These are phyloP conservation scores for Charadrius vociferus DNA, from an alignment of 2,113 vertebrate genomes.

Conservation along the genomic window DNA sequence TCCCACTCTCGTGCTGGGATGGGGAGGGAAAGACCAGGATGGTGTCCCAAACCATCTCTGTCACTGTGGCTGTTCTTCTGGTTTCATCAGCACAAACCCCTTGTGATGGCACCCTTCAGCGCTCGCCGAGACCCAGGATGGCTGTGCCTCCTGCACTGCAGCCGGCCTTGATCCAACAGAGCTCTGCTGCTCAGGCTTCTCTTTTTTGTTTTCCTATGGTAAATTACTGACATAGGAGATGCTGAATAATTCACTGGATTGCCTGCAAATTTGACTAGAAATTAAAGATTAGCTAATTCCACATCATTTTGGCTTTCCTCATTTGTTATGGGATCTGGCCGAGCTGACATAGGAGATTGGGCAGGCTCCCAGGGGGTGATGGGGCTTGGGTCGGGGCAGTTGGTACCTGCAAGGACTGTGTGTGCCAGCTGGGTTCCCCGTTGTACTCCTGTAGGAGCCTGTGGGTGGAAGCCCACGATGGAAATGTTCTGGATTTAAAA, in stretches of 20 bases:
- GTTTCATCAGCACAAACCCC: neutral
- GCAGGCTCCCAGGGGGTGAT: neutral
- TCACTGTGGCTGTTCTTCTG: neutral
- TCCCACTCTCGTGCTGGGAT: neutral
- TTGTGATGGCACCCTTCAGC: neutral
- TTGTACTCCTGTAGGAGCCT: neutral
- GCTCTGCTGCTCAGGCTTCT: neutral
- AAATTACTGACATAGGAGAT: neutral
- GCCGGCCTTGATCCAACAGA: neutral
- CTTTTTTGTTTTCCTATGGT: neutral
- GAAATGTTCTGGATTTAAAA: neutral
- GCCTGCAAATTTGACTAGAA: neutral
- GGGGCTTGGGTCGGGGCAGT: neutral
- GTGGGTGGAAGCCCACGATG: neutral
- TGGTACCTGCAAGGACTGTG: neutral
- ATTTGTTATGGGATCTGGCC: neutral
- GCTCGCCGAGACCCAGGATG: neutral
- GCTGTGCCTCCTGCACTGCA: neutral
- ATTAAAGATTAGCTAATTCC: neutral
- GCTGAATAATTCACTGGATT: neutral
- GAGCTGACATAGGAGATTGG: neutral
- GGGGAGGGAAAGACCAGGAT: neutral
- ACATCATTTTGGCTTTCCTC: neutral
- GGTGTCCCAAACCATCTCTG: neutral
- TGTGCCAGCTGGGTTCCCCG: accelerated